Base-by-base conservation (phyloP, 2,113 vertebrate genomes). In the Solea solea region DNA sequence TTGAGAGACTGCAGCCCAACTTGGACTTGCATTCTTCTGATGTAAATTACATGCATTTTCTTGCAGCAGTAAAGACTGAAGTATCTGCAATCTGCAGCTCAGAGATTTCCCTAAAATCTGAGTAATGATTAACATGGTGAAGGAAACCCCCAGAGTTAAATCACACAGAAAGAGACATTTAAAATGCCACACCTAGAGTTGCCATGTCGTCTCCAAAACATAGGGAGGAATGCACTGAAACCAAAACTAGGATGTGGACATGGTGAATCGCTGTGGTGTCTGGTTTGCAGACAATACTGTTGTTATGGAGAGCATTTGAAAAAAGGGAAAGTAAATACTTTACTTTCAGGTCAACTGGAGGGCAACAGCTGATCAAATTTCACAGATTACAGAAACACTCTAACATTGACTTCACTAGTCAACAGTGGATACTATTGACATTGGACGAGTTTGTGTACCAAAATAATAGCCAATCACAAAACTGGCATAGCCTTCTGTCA, bases 311-410 rank as follows among this genome's bases (percentile, higher is more conserved):
- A 48, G 10, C 11, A 13, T 48, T 11, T 48, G 45, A 11, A 11
- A 59, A 73, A 57, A 57, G 44, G 12, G 8, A 73, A 21, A 74
- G 44, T 13, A 75, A 69, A 80, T 39, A 28, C 7, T 54, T 64
- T 21, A 21, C 21, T 21, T 67, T 12, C 44, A 48, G 76, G 78
- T 86, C 65, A 8, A 48, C 41, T 16, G 10, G 15, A 51, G 80
- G 44, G 28, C 60, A 80, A 53, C 69, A 80, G 75, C 74, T 79
- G 25, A 78, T 75, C 64, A 64, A n/a, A 65, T 79, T 52, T 41
- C 60, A 78, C 2, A 6, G 34, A 34, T 34, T 34, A 4, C 34
- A 34, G 5, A 34, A 34, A 34, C 1, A 34, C 34, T 34, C 34
- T 2, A 1, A 34, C 34, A 34, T 34, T 34, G 34, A 34, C 34